Conservation (phyloP, 2,797 vertebrate genomes). For the Eulemur coronatus region DNA sequence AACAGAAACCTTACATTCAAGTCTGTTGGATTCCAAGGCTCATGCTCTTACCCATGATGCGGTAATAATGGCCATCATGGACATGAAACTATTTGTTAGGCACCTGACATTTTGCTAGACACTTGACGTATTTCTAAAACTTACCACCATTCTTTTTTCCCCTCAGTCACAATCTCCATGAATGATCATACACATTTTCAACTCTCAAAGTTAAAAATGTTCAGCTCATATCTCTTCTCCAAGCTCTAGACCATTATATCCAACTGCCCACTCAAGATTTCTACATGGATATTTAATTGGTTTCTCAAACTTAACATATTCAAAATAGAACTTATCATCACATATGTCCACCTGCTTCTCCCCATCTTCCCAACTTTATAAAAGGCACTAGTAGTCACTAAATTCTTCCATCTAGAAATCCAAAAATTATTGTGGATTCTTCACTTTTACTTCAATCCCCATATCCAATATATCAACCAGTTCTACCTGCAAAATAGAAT, state of each 20-base stretch:
- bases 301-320: slow-evolving; percentile 47
- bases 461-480: neutral
- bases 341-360: neutral
- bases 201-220: neutral
- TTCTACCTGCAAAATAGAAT: slow-evolving; percentile 34
- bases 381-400: neutral
- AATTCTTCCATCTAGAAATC: slow-evolving; percentile 7
- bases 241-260: neutral
- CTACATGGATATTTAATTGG: neutral
- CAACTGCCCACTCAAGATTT: neutral
- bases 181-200: slow-evolving; percentile 28
- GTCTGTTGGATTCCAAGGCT: neutral
- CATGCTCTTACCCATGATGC: neutral
- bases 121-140: slow-evolving; percentile 26
- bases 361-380: neutral
- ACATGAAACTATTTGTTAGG: neutral
- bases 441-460: neutral
- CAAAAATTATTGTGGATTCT: neutral
- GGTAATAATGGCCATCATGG: neutral
- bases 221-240: neutral
- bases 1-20: neutral
- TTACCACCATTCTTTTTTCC: neutral
- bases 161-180: neutral
- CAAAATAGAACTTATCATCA: neutral
- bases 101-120: neutral